A percentile compares a stretch with the other conserved stretches of the same genome.
Conservation (phyloP, 2,797 vertebrate species). For the Bovichtus variegatus region DNA sequence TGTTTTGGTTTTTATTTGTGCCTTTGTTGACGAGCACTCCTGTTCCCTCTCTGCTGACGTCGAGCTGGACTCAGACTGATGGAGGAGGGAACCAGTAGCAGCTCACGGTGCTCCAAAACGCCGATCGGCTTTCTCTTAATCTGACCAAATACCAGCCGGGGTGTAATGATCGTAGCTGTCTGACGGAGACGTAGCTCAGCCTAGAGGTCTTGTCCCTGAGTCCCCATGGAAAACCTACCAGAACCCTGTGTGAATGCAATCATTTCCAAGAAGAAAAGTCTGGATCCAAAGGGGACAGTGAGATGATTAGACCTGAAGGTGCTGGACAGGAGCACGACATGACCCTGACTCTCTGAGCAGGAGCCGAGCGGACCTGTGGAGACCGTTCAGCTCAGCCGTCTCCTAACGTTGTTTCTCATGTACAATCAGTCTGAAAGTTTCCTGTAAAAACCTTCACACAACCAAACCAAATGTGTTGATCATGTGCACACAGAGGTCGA, state of each 20-base stretch:
- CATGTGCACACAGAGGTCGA: slow-evolving; percentile 28
- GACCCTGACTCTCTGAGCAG: not conserved
- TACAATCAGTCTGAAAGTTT: slow-evolving; percentile 43
- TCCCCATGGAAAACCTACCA: not conserved
- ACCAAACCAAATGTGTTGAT: slow-evolving; percentile 48
- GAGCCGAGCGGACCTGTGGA: slow-evolving; percentile 17
- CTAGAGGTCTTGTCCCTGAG: slow-evolving; percentile 10
- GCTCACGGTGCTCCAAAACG: slow-evolving; percentile 32
- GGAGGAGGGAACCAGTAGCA: slow-evolving; percentile 54
- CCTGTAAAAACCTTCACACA: slow-evolving; percentile 40
- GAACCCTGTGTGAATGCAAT: not conserved
- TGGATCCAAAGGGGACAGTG: not conserved
- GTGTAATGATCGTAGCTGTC: slow-evolving; percentile 47
- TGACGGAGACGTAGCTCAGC: slow-evolving; percentile 18
- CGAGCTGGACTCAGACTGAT: slow-evolving; percentile 55
- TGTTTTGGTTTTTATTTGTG: not conserved
- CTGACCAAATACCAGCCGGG: slow-evolving; percentile 42
- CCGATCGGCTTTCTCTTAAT: slow-evolving; percentile 34
- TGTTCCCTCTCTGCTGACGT: slow-evolving; percentile 49
- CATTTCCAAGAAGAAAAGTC: not conserved
- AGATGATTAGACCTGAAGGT: not conserved
- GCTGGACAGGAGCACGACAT: not conserved
- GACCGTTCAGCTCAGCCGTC: slow-evolving; percentile 9
- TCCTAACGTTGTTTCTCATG: not conserved
- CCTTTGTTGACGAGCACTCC: slow-evolving; percentile 11